phyloP scores from a whole-genome alignment of 1,140 invertebrate genomes.

The Acromyrmex charruanus region DNA sequence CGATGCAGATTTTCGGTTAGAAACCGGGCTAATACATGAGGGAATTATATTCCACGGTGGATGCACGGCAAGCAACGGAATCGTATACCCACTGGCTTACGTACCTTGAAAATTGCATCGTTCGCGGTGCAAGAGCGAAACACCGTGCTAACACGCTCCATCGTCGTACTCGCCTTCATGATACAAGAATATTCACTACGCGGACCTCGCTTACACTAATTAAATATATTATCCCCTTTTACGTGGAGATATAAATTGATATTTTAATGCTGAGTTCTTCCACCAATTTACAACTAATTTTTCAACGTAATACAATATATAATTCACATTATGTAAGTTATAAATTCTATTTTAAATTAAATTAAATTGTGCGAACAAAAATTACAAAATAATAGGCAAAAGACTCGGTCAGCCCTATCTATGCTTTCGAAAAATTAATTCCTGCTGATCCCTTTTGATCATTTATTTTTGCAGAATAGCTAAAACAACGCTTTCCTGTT shows the following conservation, averaged over 20 bases:
- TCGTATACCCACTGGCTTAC: conserved; percentile 39
- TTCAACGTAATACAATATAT: not conserved
- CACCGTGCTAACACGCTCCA: conserved; percentile 39
- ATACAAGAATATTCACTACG: conserved; percentile 55
- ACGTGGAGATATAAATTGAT: conserved; percentile 12
- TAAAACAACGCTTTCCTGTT: conserved; percentile 8
- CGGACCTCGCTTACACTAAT: conserved; percentile 39
- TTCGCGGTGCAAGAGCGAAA: conserved; percentile 54
- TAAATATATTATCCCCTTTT: conserved; percentile 44
- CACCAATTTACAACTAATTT: not conserved
- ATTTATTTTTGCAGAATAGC: not conserved
- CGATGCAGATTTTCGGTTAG: conserved; percentile 47
- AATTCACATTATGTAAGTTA: too few species aligned
- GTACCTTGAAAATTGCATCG: conserved; percentile 61
- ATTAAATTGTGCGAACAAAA: not conserved
- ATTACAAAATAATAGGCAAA: not conserved
- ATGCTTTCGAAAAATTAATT: conserved; percentile 3
- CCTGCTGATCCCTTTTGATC: not conserved
- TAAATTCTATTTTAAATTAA: not conserved
- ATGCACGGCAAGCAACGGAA: conserved; percentile 29
- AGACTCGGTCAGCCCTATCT: not conserved
- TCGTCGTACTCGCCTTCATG: conserved; percentile 18
- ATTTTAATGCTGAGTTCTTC: conserved; percentile 30
- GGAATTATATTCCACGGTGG: conserved; percentile 48
- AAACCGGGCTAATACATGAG: conserved; percentile 38